phyloP scores from a whole-genome alignment of 2,888 invertebrate genomes.

The Mesochorus sp. region DNA sequence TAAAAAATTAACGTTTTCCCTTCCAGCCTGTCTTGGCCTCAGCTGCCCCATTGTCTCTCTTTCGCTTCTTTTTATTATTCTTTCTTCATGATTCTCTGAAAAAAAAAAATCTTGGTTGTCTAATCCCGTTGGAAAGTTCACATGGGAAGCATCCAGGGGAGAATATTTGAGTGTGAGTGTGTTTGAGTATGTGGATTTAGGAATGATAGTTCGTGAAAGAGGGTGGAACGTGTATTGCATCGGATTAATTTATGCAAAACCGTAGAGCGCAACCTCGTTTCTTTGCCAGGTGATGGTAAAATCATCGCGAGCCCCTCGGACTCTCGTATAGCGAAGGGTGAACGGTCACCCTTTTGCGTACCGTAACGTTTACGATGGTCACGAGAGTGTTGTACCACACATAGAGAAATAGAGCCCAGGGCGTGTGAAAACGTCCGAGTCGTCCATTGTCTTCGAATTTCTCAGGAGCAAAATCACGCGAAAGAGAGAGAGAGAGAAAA shows the following conservation, averaged over 20 bases:
- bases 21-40: constrained; percentile 28
- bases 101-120: constrained; percentile 46
- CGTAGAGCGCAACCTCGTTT: constrained; percentile 66
- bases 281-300: constrained; percentile 76
- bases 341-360: constrained; percentile 41
- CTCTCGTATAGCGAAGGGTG: constrained; percentile 18
- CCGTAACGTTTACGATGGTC: neutral
- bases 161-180: neutral
- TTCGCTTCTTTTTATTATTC: constrained; percentile 29
- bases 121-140: constrained; percentile 25
- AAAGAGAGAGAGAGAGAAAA: neutral
- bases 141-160: constrained; percentile 13
- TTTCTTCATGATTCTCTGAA: constrained; percentile 2
- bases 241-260: constrained; percentile 77
- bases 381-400: constrained; percentile 17
- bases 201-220: constrained; percentile 58
- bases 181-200: neutral
- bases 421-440: constrained; percentile 75
- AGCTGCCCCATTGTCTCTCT: constrained; percentile 55
- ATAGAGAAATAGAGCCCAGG: constrained; percentile 52
- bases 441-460: constrained; percentile 72
- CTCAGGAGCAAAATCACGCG: constrained; percentile 64
- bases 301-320: constrained; percentile 43
- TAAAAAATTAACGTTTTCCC: constrained; percentile 47
- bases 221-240: constrained; percentile 67